A percentile compares a stretch with the other conserved stretches of the same genome.
Conservation (phyloP, 2,888 invertebrate genomes). For the Eupsilia transversa region DNA sequence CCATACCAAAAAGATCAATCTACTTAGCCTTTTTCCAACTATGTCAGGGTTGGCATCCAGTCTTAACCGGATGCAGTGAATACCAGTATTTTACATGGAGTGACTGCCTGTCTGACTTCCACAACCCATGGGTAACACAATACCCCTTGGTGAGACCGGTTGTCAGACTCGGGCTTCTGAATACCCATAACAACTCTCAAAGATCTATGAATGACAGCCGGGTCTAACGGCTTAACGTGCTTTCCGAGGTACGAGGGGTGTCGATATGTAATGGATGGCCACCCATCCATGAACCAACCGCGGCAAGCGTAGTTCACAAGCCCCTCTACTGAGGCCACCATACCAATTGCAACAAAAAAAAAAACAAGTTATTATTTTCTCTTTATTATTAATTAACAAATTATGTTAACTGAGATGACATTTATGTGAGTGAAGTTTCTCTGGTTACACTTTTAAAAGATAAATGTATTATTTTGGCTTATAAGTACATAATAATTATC, state of each 20-base stretch:
- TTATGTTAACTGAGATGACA: too few species aligned
- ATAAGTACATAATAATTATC: slow-evolving; percentile 9
- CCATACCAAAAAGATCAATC: not conserved
- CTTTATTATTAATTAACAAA: too few species aligned
- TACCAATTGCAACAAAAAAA: not conserved
- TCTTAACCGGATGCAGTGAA: not conserved
- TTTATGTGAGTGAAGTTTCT: too few species aligned
- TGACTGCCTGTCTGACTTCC: too few species aligned
- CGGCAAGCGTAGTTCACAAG: not conserved
- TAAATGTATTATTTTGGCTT: slow-evolving; percentile 16
- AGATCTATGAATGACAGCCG: not conserved
- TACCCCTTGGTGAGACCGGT: too few species aligned
- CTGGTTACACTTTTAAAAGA: too few species aligned
- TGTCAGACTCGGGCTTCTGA: not conserved
- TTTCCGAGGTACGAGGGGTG: too few species aligned
- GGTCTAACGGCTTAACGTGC: too few species aligned
- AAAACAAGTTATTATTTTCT: too few species aligned
- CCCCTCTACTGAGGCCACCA: too few species aligned
- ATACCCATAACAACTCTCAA: not conserved
- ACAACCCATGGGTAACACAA: not conserved
- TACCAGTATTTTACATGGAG: not conserved
- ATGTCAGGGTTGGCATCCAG: not conserved
- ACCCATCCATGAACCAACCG: not conserved
- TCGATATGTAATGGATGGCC: not conserved
- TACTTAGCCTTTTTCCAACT: not conserved